A percentile compares a stretch with the other conserved stretches of the same genome.
Evolutionary conservation across 2,113 vertebrate genomes (phyloP).

Genomic region (Riparia riparia): DNA sequence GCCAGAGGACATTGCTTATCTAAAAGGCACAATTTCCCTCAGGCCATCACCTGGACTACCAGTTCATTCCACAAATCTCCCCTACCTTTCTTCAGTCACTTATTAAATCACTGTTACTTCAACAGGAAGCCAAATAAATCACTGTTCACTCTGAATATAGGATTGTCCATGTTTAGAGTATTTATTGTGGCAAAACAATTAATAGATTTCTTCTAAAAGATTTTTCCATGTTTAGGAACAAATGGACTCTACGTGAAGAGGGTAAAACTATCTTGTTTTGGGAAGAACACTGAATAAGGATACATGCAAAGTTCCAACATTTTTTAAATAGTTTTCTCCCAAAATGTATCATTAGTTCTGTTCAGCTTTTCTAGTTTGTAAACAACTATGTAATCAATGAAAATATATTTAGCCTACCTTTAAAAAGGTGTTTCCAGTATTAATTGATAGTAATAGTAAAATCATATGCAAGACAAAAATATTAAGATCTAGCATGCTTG

Average conservation of each 20-base stretch:
- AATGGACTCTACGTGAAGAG: neutral
- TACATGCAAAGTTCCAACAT: constrained; percentile 66
- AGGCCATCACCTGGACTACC: neutral
- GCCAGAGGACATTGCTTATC: neutral
- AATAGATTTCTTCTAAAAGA: constrained; percentile 63
- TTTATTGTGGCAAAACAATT: constrained; percentile 69
- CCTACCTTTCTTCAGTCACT: neutral
- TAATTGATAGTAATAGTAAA: constrained; percentile 59
- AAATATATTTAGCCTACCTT: constrained; percentile 65
- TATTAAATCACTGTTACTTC: neutral
- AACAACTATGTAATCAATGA: constrained; percentile 56
- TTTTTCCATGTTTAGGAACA: constrained; percentile 62
- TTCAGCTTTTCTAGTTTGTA: constrained; percentile 37
- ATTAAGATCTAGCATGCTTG: constrained; percentile 57
- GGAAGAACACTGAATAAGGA: constrained; percentile 42
- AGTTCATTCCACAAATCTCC: neutral
- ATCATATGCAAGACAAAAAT: constrained; percentile 68
- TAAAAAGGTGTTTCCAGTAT: constrained; percentile 57
- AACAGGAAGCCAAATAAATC: neutral
- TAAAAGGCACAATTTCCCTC: neutral
- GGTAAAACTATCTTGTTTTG: constrained; percentile 6
- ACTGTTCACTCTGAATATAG: neutral
- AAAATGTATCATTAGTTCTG: constrained; percentile 47
- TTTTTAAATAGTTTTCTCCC: constrained; percentile 16
- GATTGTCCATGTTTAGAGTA: constrained; percentile 28